Evolutionary conservation across 2,113 vertebrate species (phyloP), one percentile per base, ranked within the genome.

Genomic region (Apeltes quadracus): DNA sequence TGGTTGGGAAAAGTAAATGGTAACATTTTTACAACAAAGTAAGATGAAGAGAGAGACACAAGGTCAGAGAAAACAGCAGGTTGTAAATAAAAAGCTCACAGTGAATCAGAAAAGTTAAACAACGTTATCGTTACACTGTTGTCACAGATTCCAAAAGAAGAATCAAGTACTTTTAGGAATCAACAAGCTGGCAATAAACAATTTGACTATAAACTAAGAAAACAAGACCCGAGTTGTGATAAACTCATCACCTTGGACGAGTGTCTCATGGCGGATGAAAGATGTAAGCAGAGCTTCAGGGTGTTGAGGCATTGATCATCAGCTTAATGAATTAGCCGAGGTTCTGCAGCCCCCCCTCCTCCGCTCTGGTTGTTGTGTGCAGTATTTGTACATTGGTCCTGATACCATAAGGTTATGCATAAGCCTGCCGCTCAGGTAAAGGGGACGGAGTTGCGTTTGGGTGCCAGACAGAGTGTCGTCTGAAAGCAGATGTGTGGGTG

Each of bases 321-420:
- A 57, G 57, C 36, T 59, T 50, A 76, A 80, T 57, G 7, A 71
- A 81, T 67, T 4, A 16, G 29, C 29, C 29, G 5, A 32, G 29
- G 29, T 32, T 32, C 29, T 32, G 29, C 29, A 32, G 5, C 29
- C 48, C 48, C 10, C 8, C 8, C 8, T 25, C 10, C 76, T 75
- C 34, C 41, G 67, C 72, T 73, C 43, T 59, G 34, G 63, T 87
- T 69, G 59, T 81, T 86, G 87, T 86, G 87, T 86, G 87, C 84
- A 82, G 64, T 82, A 63, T 65, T 76, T 81, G 43, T 83, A 87
- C 81, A 82, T 76, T 79, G 76, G 78, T 88, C 84, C 86, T 84
- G 72, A 80, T 43, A 54, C 43, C 69, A 55, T 86, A 80, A 69
- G 63, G 78, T 57, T 69, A 44, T 69, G 79, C 50, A 74, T 72